These are phyloP conservation scores for Sycobia sp. DNA, from an alignment of 1,140 invertebrate species.

Conservation along the genomic window DNA sequence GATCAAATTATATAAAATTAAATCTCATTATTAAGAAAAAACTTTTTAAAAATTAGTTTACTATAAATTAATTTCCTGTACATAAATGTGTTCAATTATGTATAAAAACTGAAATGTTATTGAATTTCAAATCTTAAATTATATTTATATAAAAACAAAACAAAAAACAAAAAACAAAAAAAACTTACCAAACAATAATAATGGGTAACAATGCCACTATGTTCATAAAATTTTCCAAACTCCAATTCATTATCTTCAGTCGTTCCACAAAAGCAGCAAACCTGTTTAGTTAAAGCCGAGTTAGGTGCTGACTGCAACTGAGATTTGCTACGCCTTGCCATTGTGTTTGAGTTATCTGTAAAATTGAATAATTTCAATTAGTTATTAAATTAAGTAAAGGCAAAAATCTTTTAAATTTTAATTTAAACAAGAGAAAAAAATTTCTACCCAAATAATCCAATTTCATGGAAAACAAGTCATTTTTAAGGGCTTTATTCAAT, in stretches of 20 bases:
- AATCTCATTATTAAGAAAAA: too few relatives aligned
- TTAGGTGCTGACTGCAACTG: not conserved
- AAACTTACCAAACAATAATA: slow-evolving; percentile 65
- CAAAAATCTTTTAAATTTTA: too few relatives aligned
- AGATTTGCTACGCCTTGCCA: slow-evolving; percentile 24
- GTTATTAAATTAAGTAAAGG: too few relatives aligned
- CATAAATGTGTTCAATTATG: too few relatives aligned
- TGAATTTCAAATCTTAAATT: too few relatives aligned
- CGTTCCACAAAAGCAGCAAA: slow-evolving; percentile 62
- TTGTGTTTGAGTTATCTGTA: slow-evolving; percentile 12
- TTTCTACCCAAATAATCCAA: not conserved
- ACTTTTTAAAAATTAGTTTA: too few relatives aligned
- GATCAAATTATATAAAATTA: too few relatives aligned
- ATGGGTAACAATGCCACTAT: slow-evolving; percentile 60
- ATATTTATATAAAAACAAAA: not conserved
- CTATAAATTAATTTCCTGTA: too few relatives aligned
- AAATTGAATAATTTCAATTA: not conserved
- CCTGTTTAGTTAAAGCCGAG: slow-evolving; percentile 6
- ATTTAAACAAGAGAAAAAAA: too few relatives aligned
- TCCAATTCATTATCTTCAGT: slow-evolving; percentile 59
- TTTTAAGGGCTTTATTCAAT: not conserved
- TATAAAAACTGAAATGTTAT: too few relatives aligned
- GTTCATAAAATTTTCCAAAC: slow-evolving; percentile 62
- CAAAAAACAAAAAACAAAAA: not conserved
- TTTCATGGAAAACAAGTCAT: slow-evolving; percentile 11